phyloP scores from a whole-genome alignment of 2,113 vertebrate genomes.

The Speoplatyrhinus poulsoni region DNA sequence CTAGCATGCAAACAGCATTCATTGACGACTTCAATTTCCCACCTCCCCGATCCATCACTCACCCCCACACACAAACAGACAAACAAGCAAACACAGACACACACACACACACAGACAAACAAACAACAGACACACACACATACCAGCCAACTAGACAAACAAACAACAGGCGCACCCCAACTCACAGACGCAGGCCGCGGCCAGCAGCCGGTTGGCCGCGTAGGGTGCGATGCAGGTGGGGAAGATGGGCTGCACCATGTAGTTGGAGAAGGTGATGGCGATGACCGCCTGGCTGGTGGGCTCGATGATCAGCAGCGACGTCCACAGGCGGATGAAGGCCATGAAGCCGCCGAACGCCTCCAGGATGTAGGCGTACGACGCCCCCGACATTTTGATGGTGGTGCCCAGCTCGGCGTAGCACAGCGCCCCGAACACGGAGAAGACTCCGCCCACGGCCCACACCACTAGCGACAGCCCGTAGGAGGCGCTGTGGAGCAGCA shows the following conservation, averaged over 20 bases:
- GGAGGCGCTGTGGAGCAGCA: constrained; percentile 87
- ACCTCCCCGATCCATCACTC: neutral
- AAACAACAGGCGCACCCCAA: constrained; percentile 10
- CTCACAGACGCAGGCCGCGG: constrained; percentile 91
- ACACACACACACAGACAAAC: constrained; percentile 12
- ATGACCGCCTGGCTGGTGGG: constrained; percentile 92
- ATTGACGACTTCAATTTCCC: neutral
- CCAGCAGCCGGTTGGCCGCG: constrained; percentile 82
- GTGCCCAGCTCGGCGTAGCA: constrained; percentile 93
- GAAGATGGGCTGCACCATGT: constrained; percentile 90
- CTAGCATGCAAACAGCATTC: neutral
- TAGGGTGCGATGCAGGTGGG: constrained; percentile 85
- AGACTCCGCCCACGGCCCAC: constrained; percentile 87
- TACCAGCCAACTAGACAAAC: neutral
- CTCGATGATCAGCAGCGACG: constrained; percentile 90
- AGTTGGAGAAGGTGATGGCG: constrained; percentile 93
- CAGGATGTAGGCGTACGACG: constrained; percentile 92
- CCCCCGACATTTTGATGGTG: constrained; percentile 92
- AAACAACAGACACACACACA: constrained; percentile 12
- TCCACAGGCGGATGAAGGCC: constrained; percentile 91
- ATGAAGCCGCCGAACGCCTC: constrained; percentile 87
- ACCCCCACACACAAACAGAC: neutral
- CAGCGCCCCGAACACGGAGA: constrained; percentile 88
- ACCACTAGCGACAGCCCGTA: constrained; percentile 87
- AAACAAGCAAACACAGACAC: constrained; percentile 1